phyloP scores from a whole-genome alignment of 1,140 invertebrate species.

The Drosophila lacertosa region DNA sequence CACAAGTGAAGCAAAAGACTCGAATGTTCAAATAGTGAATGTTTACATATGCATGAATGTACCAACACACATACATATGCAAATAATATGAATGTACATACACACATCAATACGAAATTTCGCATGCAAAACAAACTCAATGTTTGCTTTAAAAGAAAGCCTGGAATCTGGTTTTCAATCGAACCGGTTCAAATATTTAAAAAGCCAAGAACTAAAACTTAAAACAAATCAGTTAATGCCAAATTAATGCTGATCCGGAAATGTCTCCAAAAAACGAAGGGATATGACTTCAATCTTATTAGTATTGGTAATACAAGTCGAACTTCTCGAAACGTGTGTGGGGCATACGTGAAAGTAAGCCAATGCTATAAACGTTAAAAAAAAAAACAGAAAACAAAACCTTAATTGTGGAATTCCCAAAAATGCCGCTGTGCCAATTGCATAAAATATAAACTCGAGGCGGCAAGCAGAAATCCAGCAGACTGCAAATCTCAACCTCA shows the following conservation, averaged over 20 bases:
- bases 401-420: neutral
- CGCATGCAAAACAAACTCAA: constrained; percentile 8
- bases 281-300: no score
- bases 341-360: neutral
- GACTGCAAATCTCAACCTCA: neutral
- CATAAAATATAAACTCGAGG: no score
- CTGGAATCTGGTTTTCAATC: no score
- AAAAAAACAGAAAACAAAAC: neutral
- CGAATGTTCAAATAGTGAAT: constrained; percentile 1
- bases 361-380: neutral
- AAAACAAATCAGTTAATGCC: no score
- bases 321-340: no score
- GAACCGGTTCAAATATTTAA: no score
- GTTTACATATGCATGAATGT: neutral
- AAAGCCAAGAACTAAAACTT: no score
- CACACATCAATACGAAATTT: constrained; percentile 6
- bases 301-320: no score
- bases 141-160: neutral
- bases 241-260: no score
- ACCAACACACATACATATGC: neutral
- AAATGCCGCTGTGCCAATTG: neutral
- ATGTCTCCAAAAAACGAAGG: no score
- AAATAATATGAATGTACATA: no score
- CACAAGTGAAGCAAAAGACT: neutral
- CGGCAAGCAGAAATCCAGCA: no score